These are phyloP conservation scores for Morbakka virulenta DNA, from an alignment of 30 jellyfish, hydroid and myxozoan species.

Conservation along the genomic window DNA sequence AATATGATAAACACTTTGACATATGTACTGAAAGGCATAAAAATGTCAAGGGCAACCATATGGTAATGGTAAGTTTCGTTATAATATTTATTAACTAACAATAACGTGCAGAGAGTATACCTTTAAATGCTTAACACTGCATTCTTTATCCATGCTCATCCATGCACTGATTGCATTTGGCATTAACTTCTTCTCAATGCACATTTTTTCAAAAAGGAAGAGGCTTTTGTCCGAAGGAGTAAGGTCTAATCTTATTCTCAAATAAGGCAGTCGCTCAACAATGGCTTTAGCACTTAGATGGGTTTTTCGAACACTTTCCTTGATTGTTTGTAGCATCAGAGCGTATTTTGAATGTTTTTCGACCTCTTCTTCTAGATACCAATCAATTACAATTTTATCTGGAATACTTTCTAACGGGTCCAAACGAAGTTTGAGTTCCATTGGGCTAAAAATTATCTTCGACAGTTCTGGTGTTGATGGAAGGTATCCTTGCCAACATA, in stretches of 20 bases:
- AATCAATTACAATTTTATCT: no score
- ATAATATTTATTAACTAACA: no score
- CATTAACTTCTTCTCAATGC: not conserved
- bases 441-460: no score
- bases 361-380: not conserved
- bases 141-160: not conserved
- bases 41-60: no score
- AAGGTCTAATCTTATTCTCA: not conserved
- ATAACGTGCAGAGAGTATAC: no score
- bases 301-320: not conserved
- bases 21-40: no score
- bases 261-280: not conserved
- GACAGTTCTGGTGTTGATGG: no score
- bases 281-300: not conserved
- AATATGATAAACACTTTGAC: no score
- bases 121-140: not conserved
- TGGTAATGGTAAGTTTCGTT: no score
- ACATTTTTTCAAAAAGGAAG: not conserved
- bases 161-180: not conserved
- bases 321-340: not conserved
- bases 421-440: no score
- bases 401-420: no score
- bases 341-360: not conserved
- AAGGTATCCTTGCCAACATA: no score
- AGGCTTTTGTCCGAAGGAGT: not conserved